Conservation (phyloP, 2,113 vertebrate species). For the Silurus glanis region DNA sequence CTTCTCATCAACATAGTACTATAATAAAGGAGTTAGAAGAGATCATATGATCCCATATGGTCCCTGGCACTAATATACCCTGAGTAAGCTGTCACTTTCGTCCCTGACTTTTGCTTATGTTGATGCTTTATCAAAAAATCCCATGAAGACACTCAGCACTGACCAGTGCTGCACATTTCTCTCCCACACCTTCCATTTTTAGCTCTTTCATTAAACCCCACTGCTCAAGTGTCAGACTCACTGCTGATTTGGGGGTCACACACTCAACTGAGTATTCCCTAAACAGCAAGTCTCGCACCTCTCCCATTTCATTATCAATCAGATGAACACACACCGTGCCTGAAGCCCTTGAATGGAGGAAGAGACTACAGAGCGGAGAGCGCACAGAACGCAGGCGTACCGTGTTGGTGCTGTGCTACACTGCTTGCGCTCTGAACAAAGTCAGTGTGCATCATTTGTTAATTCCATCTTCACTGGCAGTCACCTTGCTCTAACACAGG, state of each 20-base stretch:
- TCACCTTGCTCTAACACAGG: conserved; percentile 40
- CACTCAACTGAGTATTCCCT: conserved; percentile 35
- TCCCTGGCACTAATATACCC: conserved; percentile 19
- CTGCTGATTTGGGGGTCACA: conserved; percentile 44
- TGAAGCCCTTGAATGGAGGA: conserved; percentile 41
- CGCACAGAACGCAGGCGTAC: conserved; percentile 8
- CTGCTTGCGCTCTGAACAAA: background rate
- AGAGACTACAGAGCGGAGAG: background rate
- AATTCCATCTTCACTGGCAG: conserved; percentile 32
- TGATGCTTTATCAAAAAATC: conserved; percentile 13
- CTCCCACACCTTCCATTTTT: conserved; percentile 38
- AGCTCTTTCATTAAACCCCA: conserved; percentile 48
- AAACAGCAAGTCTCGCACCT: conserved; percentile 15
- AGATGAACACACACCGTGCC: conserved; percentile 22
- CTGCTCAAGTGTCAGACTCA: conserved; percentile 40
- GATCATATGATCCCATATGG: conserved; percentile 40
- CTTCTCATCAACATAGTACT: conserved; percentile 31
- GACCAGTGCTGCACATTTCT: conserved; percentile 40
- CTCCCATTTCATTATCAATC: conserved; percentile 41
- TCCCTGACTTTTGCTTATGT: conserved; percentile 29
- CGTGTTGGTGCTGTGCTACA: conserved; percentile 6
- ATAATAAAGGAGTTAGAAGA: conserved; percentile 43
- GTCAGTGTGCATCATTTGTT: conserved; percentile 35
- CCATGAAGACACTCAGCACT: conserved; percentile 21
- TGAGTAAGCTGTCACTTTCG: conserved; percentile 23